A percentile compares a stretch with the other conserved stretches of the same genome.
Evolutionary conservation across 2,113 vertebrate genomes (phyloP).

Genomic region (Mesembrinibis cayennensis): DNA sequence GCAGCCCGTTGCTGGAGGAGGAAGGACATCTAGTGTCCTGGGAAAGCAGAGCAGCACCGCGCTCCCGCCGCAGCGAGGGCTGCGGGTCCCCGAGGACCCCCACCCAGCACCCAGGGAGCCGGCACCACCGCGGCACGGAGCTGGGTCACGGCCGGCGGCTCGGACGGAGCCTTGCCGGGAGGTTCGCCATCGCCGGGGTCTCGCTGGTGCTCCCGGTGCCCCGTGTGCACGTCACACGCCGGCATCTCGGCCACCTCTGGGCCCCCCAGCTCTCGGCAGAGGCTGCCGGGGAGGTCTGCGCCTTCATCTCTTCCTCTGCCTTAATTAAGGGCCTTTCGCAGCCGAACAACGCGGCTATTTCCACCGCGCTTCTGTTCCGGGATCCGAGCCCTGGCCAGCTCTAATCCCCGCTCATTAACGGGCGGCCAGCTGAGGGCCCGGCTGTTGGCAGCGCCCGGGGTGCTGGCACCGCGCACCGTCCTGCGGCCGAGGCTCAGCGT

Average conservation of each 20-base stretch:
- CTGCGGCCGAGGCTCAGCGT: not conserved
- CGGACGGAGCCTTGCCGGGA: too few species aligned
- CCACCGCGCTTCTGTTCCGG: not conserved
- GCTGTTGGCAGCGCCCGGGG: not conserved
- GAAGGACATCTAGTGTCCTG: conserved; percentile 40
- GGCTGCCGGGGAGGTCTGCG: not conserved
- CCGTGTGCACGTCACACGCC: too few species aligned
- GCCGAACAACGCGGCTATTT: not conserved
- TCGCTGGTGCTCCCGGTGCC: not conserved
- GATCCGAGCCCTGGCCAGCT: not conserved
- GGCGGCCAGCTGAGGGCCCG: not conserved
- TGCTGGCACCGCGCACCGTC: not conserved
- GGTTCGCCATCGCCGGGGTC: fast-evolving
- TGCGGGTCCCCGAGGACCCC: not conserved
- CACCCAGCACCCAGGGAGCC: not conserved
- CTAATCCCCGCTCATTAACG: not conserved
- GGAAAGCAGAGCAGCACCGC: not conserved
- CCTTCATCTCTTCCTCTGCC: fast-evolving
- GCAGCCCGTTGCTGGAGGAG: not conserved
- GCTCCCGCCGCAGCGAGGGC: not conserved
- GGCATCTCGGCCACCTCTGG: not conserved
- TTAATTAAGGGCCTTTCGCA: not conserved
- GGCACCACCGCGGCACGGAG: fast-evolving
- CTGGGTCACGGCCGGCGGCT: not conserved
- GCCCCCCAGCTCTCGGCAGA: too few species aligned